Conservation (phyloP, 2,113 vertebrate species). For the Atrichornis clamosus region DNA sequence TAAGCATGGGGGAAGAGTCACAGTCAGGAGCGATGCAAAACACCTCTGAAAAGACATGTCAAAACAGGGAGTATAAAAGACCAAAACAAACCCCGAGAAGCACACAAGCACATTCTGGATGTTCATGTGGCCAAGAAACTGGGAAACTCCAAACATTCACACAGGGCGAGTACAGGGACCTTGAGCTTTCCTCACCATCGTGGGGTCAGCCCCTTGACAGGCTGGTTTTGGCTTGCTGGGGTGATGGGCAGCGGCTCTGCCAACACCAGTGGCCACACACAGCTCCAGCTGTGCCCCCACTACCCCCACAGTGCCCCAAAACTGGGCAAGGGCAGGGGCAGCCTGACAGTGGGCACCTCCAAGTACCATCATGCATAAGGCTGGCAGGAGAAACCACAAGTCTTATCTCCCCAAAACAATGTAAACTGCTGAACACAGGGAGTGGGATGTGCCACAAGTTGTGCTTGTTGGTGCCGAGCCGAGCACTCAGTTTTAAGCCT, state of each 20-base stretch:
- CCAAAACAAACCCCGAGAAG: background rate
- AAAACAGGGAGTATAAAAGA: background rate
- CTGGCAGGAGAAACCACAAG: background rate
- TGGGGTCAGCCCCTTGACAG: background rate
- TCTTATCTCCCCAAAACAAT: background rate
- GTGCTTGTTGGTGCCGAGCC: background rate
- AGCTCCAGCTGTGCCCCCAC: background rate
- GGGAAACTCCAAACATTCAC: background rate
- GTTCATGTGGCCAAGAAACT: background rate
- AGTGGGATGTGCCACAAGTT: background rate
- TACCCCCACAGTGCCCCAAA: background rate
- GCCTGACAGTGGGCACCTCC: background rate
- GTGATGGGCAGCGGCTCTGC: background rate
- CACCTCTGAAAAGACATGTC: background rate
- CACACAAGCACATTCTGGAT: background rate
- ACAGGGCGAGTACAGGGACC: background rate
- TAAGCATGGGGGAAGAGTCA: background rate
- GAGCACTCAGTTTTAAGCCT: background rate
- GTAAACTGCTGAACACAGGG: background rate
- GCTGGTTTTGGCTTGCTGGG: background rate
- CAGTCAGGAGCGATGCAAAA: fast-evolving
- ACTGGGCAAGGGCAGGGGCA: background rate
- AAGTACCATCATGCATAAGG: background rate
- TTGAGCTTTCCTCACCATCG: background rate
- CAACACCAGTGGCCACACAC: background rate